Evolutionary conservation across 2,797 vertebrate species (phyloP).

Genomic region (Premnoplex brunnescens): DNA sequence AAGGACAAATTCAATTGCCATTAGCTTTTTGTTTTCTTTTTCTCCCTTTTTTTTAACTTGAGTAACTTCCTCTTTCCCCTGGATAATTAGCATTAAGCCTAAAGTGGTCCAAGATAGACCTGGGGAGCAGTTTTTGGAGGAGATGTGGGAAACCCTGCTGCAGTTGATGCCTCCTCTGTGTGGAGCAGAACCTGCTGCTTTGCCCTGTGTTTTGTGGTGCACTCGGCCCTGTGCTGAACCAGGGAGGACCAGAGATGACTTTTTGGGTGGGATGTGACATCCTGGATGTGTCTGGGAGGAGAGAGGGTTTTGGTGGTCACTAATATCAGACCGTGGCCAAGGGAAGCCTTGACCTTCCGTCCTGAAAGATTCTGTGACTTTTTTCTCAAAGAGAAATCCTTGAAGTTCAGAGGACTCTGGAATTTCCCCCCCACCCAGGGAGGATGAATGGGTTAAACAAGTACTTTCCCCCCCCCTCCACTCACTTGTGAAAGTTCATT

Average conservation of each 20-base stretch:
- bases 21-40: neutral
- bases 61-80: neutral
- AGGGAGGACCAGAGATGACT: neutral
- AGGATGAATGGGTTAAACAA: neutral
- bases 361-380: neutral
- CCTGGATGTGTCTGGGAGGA: neutral
- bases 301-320: neutral
- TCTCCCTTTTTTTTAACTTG: accelerated
- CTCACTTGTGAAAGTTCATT: conserved; percentile 24
- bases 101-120: accelerated
- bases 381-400: neutral
- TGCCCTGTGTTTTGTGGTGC: neutral
- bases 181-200: neutral
- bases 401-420: neutral
- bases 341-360: neutral
- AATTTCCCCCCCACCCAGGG: neutral
- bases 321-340: accelerated
- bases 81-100: neutral
- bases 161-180: accelerated
- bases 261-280: neutral
- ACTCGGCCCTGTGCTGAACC: accelerated
- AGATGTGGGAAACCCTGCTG: accelerated
- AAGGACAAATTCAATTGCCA: neutral
- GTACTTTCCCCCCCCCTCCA: neutral
- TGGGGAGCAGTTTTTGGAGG: neutral